These are phyloP conservation scores for Thymelicus lineola DNA, from an alignment of 2,888 invertebrate species.

Conservation along the genomic window DNA sequence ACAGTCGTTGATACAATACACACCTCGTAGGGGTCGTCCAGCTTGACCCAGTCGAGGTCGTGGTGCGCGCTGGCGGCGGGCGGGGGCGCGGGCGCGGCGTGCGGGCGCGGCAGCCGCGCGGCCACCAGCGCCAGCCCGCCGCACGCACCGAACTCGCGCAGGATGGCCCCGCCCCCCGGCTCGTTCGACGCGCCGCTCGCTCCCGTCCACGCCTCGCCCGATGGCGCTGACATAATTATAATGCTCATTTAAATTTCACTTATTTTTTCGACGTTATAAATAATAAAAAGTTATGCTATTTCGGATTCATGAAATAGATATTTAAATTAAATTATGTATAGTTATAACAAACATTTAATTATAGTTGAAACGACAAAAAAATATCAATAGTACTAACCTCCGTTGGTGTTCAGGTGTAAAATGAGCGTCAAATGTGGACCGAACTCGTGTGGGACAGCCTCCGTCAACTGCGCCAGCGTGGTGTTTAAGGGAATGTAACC, in stretches of 20 bases:
- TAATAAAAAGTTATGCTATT: background rate
- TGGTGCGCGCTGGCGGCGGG: conserved; percentile 82
- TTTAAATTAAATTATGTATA: no score
- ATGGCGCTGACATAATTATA: conserved; percentile 38
- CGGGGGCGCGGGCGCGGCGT: conserved; percentile 88
- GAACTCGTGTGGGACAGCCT: conserved; percentile 69
- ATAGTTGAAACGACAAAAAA: background rate
- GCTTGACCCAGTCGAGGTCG: conserved; percentile 88
- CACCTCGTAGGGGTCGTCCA: conserved; percentile 86
- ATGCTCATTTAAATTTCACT: background rate
- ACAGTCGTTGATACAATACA: conserved; percentile 14
- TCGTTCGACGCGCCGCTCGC: conserved; percentile 88
- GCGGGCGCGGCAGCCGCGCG: conserved; percentile 94
- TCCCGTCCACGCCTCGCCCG: conserved; percentile 56
- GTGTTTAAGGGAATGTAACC: conserved; percentile 70
- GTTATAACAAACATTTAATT: no score
- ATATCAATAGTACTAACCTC: conserved; percentile 38
- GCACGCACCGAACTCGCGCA: conserved; percentile 94
- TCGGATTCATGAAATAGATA: background rate
- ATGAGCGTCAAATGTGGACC: conserved; percentile 75
- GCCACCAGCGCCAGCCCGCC: conserved; percentile 96
- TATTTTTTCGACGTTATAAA: no score
- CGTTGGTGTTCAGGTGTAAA: conserved; percentile 56
- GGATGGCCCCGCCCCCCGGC: conserved; percentile 63
- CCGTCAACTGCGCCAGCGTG: conserved; percentile 70